Base-by-base conservation (phyloP, 2,113 vertebrate genomes). In the Ahaetulla prasina region DNA sequence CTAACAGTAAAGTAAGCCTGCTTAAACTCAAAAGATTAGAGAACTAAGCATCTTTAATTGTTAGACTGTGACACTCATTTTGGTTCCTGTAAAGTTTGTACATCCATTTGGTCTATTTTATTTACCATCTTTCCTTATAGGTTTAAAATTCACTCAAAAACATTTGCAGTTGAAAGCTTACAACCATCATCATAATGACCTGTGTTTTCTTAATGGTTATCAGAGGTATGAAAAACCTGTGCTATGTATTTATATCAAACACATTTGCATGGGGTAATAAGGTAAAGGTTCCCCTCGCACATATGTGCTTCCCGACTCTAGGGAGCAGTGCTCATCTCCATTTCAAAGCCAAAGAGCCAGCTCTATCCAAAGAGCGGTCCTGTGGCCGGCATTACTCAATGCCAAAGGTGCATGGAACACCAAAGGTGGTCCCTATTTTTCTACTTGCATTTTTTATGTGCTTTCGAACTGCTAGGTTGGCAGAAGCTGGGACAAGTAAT, bases 101-200 rank as follows among this genome's bases (percentile, higher is more conserved):
- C 8, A 94, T 50, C 35, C 54, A 93, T 95, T 95, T 95, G 92
- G 94, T 95, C 93, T 96, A 95, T 87, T 0, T n/a, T 25, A 91
- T 80, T 90, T 53, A 87, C 92, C 0, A 3, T 35, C 39, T 95
- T 23, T 89, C 5, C 93, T 90, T 92, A 87, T 22, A 93, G 53
- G 9, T 84, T 84, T 80, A 27, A 74, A 91, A 94, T 94, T 90
- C 89, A 87, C 47, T 35, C 63, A 88, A 8, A 94, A 92, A 0
- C 0, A 23, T 90, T 91, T 92, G 89, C 88, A 92, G 86, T 47
- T 30, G 88, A 90, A 91, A 91, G 92, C 25, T 43, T 16, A 91
- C 54, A 90, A 9, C 27, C 57, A 85, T 39, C n/a, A 74, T 88
- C n/a, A 80, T 89, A n/a, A 89, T 50, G 30, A 89, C 12, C 43